Conservation (phyloP, 2,888 invertebrate genomes). For the Saturnia japonica region DNA sequence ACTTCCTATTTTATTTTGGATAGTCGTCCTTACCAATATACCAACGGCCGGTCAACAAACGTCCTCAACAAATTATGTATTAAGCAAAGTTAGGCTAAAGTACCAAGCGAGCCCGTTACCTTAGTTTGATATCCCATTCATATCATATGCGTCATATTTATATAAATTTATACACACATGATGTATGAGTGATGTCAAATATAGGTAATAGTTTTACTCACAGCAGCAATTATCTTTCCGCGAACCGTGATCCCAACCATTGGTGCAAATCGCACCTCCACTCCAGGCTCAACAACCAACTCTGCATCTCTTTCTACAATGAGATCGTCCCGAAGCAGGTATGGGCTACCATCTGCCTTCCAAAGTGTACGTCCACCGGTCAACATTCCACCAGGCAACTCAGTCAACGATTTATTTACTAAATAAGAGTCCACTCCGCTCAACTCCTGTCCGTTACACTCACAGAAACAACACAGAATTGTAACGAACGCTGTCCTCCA, state of each 20-base stretch:
- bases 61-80: not conserved
- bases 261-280: slow-evolving; percentile 93
- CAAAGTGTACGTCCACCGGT: slow-evolving; percentile 81
- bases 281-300: slow-evolving; percentile 94
- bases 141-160: too few species aligned
- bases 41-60: not conserved
- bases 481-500: slow-evolving; percentile 74
- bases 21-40: not conserved
- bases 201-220: slow-evolving; percentile 74
- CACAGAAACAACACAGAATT: slow-evolving; percentile 51
- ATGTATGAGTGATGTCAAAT: too few species aligned
- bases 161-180: too few species aligned
- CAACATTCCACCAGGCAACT: slow-evolving; percentile 84
- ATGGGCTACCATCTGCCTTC: slow-evolving; percentile 86
- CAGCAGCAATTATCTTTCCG: slow-evolving; percentile 94
- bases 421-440: slow-evolving; percentile 67
- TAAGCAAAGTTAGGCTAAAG: not conserved
- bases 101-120: too few species aligned
- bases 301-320: slow-evolving; percentile 89
- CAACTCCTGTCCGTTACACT: slow-evolving; percentile 65
- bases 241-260: slow-evolving; percentile 96
- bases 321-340: slow-evolving; percentile 89
- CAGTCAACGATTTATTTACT: slow-evolving; percentile 77
- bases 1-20: not conserved
- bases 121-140: too few species aligned